These are phyloP conservation scores for Tholera decimalis DNA, from an alignment of 2,888 invertebrate species.

Conservation along the genomic window DNA sequence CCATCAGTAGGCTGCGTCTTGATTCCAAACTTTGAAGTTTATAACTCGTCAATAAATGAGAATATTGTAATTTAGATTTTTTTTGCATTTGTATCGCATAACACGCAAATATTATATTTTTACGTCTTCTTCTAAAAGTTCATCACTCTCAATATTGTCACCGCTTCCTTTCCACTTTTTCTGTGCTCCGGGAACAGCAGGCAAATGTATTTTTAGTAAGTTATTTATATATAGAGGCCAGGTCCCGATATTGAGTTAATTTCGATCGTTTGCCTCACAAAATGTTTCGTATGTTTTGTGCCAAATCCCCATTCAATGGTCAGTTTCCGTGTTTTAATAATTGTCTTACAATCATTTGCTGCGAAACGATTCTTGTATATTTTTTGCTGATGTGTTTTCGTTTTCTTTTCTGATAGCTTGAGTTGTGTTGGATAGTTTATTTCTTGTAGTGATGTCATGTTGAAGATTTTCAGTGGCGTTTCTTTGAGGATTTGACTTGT, in stretches of 20 bases:
- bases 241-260: slow-evolving; percentile 52
- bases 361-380: slow-evolving; percentile 19
- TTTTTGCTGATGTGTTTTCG: slow-evolving; percentile 19
- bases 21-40: too few species aligned
- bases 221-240: slow-evolving; percentile 57
- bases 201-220: slow-evolving; percentile 43
- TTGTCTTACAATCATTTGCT: slow-evolving; percentile 35
- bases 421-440: neutral
- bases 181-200: slow-evolving; percentile 37
- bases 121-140: neutral
- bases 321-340: slow-evolving; percentile 40
- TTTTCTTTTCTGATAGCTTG: slow-evolving; percentile 28
- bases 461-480: neutral
- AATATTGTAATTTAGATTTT: too few species aligned
- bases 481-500: neutral
- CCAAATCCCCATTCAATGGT: slow-evolving; percentile 49
- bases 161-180: slow-evolving; percentile 20
- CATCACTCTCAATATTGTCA: slow-evolving; percentile 30
- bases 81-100: too few species aligned
- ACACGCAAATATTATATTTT: neutral
- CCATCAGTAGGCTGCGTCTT: too few species aligned
- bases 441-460: neutral
- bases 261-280: slow-evolving; percentile 50
- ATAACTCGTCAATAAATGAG: too few species aligned
- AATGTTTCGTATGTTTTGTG: slow-evolving; percentile 39